Evolutionary conservation across 2,113 vertebrate genomes (phyloP), one percentile per base, ranked within the genome.

Genomic region (Pangasianodon gigas): DNA sequence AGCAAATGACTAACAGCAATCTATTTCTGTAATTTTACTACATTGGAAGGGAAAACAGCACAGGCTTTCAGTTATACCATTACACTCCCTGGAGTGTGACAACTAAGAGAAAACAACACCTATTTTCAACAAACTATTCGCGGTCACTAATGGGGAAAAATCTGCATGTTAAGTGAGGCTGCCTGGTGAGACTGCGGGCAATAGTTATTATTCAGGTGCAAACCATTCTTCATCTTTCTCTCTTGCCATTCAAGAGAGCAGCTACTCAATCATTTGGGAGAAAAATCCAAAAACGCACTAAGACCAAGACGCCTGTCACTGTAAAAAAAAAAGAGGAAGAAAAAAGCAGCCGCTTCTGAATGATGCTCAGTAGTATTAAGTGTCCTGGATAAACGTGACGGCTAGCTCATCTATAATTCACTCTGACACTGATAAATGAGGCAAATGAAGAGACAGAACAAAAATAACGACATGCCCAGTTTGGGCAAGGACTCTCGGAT

Each of bases 391-490:
- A 91, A 89, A 94, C 91, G 52, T 90, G 90, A 91, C 92, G 93
- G 90, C 87, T 13, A 65, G 88, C 90, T 95, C 93, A 95, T 95
- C 93, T 93, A 95, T 96, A 93, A 96, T 95, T 95, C 93, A 95
- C 92, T 88, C 84, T 88, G 88, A 93, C 93, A 93, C 90, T 94
- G 94, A 93, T 95, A 94, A 95, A 96, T 90, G 91, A 93, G 93
- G 51, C 87, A 41, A 84, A 88, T 67, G 92, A 94, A 93, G 94
- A 95, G 93, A 92, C 94, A 94, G 92, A 93, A 93, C 92, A 94
- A 95, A 80, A 86, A 89, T 6, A 71, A 92, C 48, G 52, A 71
- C 92, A 93, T 91, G 86, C 89, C 89, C 82, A 58, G 86, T 74
- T 91, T 86, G 69, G 88, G 90, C 16, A 26, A 94, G 24, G 65